Evolutionary conservation across 1,140 invertebrate genomes (phyloP), one percentile per base, ranked within the genome.

Genomic region (Heliconius himera): DNA sequence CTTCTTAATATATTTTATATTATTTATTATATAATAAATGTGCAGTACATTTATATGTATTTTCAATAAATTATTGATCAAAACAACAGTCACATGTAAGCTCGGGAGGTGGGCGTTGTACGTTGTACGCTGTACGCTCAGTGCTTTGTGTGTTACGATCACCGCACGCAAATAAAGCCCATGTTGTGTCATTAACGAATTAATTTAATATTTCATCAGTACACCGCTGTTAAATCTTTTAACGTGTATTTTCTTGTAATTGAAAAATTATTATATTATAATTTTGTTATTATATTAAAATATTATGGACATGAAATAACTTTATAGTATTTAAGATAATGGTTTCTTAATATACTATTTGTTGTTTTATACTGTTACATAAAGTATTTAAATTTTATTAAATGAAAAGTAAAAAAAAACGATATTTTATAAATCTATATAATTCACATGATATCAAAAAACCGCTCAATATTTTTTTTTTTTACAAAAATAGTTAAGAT

Each of bases 141-240:
- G 70, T 76, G 54, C 56, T 76, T 70, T 70, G 46, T 76, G 20
- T 41, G 33, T 70, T 76, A 76, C 74, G 46, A 49, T 60, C 74
- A n/a, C 60, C 66, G 74, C 22, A 72, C 16, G 38, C 38, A 72
- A 72, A 72, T 75, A 66, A 75, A 75, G 18, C 33, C 26, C 49
- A 11, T 54, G 54, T 26, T 75, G 60, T 66, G 56, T 66, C 38
- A 75, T 66, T 75, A 66, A 75, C 38, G 51, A 75, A 75, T 75
- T 75, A 75, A 75, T 75, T 75, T 66, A 75, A 41, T 66, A 29
- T 60, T 41, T 75, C 13, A 75, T 75, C 54, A 38, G 54, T 38
- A 75, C 36, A 75, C 36, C 46, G n/a, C 36, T 56, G 29, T 20
- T 22, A 74, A 75, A 11, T 60, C 60, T 75, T 66, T 75, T 41